Evolutionary conservation across 2,113 vertebrate species (phyloP).

Genomic region (Holacanthus passer): DNA sequence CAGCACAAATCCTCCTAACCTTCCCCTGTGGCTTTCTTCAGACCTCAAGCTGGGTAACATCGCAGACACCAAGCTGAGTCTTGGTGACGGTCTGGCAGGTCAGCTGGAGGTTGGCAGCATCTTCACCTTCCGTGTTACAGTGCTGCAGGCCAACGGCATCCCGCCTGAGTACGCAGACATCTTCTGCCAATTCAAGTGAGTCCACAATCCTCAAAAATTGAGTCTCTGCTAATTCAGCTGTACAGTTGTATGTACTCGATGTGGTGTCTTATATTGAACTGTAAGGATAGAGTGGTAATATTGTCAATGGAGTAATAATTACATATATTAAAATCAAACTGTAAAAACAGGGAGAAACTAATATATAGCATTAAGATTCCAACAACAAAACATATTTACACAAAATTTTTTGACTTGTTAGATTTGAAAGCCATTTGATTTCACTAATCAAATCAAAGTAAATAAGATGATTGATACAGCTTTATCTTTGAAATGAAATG

Average conservation of each 20-base stretch:
- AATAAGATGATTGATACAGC: neutral
- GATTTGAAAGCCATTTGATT: neutral
- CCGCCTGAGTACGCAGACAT: constrained; percentile 96
- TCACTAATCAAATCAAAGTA: neutral
- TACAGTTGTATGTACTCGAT: neutral
- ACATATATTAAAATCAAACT: no score
- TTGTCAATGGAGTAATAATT: neutral
- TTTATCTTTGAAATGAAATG: neutral
- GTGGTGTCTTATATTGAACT: neutral
- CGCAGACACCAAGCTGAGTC: constrained; percentile 90
- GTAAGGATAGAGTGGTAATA: neutral
- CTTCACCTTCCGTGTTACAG: constrained; percentile 97
- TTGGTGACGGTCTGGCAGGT: constrained; percentile 86
- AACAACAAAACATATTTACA: neutral
- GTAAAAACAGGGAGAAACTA: neutral
- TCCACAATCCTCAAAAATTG: constrained; percentile 16
- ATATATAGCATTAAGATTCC: neutral
- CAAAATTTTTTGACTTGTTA: neutral
- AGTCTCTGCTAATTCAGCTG: neutral
- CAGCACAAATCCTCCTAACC: constrained; percentile 4
- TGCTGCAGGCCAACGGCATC: constrained; percentile 94
- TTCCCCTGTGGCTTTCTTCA: constrained; percentile 68
- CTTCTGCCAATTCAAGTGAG: constrained; percentile 99
- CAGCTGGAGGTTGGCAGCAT: constrained; percentile 94
- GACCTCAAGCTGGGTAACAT: constrained; percentile 91